Conservation (phyloP, 2,888 invertebrate genomes). For the Tortricodes alternella region DNA sequence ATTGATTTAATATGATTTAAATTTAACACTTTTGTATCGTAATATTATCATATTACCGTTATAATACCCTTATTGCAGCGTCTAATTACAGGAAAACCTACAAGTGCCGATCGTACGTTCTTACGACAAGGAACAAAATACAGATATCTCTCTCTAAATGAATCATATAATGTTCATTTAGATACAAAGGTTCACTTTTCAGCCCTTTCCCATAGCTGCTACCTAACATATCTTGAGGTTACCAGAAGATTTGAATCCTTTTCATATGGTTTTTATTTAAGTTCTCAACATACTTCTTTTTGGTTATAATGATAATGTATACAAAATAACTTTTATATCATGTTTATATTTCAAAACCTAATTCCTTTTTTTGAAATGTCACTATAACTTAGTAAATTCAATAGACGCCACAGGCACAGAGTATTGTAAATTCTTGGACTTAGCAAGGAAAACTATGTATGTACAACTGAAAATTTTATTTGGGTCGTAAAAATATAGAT, state of each 20-base stretch:
- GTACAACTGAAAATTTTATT: too few species aligned
- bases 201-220: background rate
- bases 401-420: slow-evolving; percentile 35
- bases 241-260: background rate
- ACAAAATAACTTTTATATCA: too few species aligned
- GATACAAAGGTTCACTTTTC: too few species aligned
- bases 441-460: background rate
- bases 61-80: slow-evolving; percentile 4
- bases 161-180: too few species aligned
- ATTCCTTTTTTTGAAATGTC: background rate
- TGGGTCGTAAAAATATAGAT: background rate
- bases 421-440: slow-evolving; percentile 24
- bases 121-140: slow-evolving; percentile 6
- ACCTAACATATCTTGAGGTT: background rate
- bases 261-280: background rate
- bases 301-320: too few species aligned
- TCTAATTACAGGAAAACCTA: slow-evolving; percentile 14
- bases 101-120: slow-evolving; percentile 3
- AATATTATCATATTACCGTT: too few species aligned
- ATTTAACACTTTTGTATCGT: too few species aligned
- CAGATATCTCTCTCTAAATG: too few species aligned
- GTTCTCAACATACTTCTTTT: background rate
- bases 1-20: too few species aligned
- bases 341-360: background rate
- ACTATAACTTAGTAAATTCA: slow-evolving; percentile 28